phyloP scores from a whole-genome alignment of 2,113 vertebrate genomes.

The human region DNA sequence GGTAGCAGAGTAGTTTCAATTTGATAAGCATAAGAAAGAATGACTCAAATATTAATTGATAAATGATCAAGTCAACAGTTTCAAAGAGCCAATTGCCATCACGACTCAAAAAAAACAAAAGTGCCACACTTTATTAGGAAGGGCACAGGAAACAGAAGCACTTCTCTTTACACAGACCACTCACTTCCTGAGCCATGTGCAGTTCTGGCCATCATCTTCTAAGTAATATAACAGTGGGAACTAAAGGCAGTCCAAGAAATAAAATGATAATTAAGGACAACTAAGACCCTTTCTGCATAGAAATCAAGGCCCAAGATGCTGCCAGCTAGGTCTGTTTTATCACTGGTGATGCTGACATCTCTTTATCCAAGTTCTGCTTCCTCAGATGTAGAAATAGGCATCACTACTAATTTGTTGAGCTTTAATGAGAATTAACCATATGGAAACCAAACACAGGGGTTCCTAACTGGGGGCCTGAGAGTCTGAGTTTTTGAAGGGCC shows the following conservation, averaged over 20 bases:
- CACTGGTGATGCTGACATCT: background rate
- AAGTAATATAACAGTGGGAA: background rate
- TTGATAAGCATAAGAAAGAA: background rate
- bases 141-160: background rate
- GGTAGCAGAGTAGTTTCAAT: background rate
- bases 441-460: background rate
- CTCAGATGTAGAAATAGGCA: background rate
- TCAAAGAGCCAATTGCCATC: background rate
- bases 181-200: background rate
- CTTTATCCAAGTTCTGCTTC: background rate
- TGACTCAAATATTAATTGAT: background rate
- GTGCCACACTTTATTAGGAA: background rate
- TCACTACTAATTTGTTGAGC: background rate
- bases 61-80: background rate
- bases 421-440: background rate
- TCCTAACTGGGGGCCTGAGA: background rate
- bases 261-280: background rate
- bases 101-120: background rate
- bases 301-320: background rate
- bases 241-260: background rate
- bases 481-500: background rate
- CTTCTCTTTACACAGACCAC: background rate
- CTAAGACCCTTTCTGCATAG: background rate
- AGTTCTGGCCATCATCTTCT: background rate
- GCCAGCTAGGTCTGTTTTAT: background rate